Conservation (phyloP, 2,113 vertebrate species). For the Budorcas taxicolor region DNA sequence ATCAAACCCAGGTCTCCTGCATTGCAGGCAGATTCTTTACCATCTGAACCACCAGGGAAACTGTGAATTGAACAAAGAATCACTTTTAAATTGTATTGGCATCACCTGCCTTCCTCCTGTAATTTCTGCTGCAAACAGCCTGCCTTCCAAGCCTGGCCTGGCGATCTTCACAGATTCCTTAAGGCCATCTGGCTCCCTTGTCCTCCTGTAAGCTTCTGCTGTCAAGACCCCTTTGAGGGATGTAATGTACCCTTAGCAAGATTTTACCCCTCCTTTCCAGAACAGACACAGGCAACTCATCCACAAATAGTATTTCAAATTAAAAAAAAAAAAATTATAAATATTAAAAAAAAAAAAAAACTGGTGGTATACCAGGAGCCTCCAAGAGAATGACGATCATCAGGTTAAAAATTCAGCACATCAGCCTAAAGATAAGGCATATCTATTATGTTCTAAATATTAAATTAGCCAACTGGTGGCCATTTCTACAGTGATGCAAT, state of each 20-base stretch:
- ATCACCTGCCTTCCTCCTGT: not conserved
- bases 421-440: not conserved
- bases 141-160: not conserved
- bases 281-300: not conserved
- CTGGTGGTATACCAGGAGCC: not conserved
- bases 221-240: not conserved
- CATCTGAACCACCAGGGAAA: not conserved
- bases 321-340: too few relatives aligned
- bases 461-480: not conserved
- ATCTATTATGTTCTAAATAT: not conserved
- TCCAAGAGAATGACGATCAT: not conserved
- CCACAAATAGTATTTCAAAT: not conserved
- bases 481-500: not conserved
- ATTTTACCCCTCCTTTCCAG: not conserved
- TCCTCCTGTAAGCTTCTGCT: not conserved
- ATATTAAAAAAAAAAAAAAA: not conserved
- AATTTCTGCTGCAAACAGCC: not conserved
- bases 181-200: not conserved
- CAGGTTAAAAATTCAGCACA: not conserved
- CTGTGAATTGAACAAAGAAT: not conserved
- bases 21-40: not conserved
- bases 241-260: not conserved
- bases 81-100: not conserved
- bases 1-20: not conserved
- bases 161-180: not conserved